Evolutionary conservation across 2,888 invertebrate genomes (phyloP), one percentile per base, ranked within the genome.

Genomic region (Chrysomela aeneicollis): DNA sequence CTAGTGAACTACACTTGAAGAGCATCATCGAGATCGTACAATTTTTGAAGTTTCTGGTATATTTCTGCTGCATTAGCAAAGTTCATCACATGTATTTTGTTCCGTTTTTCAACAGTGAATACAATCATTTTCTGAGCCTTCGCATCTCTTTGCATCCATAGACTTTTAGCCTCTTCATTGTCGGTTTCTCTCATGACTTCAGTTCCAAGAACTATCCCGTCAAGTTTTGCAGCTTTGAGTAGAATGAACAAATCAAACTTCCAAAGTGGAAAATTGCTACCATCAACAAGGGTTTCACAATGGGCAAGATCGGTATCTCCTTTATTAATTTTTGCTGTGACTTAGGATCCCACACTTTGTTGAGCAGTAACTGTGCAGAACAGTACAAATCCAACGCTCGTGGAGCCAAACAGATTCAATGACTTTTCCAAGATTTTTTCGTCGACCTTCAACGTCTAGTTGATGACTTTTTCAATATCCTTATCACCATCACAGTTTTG

Each of bases 1-100:
- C 49, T 12, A 49, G 19, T 49, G 19, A 18, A 18, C 49, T 49
- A 18, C 6, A 49, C 19, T 49, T 10, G 18, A 49, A 17, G 49
- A 49, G 49, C 49, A 49, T 49, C 49, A 49, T 47, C 42, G 42
- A 49, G 17, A 49, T 49, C 49, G 49, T 21, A 49, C 19, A 49
- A 19, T 49, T 19, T 49, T 49, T 49, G 49, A 18, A 49, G 49
- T 49, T n/a, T n/a, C n/a, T n/a, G n/a, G n/a, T n/a, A n/a, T n/a
- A n/a, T n/a, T n/a, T n/a, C n/a, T n/a, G n/a, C n/a, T n/a, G n/a
- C n/a, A n/a, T n/a, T n/a, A n/a, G n/a, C n/a, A n/a, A n/a, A n/a
- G n/a, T n/a, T n/a, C n/a, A n/a, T n/a, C n/a, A n/a, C n/a, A n/a
- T n/a, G 49, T 17, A 17, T 18, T 49, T 49, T 18, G 19, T 49